Evolutionary conservation across 2,888 invertebrate species (phyloP), one percentile per base, ranked within the genome.

Genomic region (Cheilosia vernalis): DNA sequence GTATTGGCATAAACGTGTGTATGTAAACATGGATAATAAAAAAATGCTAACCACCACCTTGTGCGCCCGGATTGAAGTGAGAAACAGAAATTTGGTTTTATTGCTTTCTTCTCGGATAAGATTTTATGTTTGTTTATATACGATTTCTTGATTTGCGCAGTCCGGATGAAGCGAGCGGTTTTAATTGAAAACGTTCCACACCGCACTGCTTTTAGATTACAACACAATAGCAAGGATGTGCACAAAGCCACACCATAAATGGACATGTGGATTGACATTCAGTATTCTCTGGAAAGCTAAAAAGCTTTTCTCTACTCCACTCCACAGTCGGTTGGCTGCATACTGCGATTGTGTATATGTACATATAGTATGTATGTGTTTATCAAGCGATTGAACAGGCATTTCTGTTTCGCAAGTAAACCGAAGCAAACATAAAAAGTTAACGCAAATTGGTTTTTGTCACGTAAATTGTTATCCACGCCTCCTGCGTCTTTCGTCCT

Each of bases 371-470:
- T 21, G 21, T 4, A n/a, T 44, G 47, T 47, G 7, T 19, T 47
- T 19, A 9, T 2, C 47, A 19, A 9, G 19, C 9, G 47, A 47
- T 4, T 17, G 19, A 47, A 47, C 17, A n/a, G 44, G 15, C 17
- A 47, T 44, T 76, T 49, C 49, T 60, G 63, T 51, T 84, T 58
- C 4, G 64, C 64, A 69, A 78, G 63, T 74, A 69, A 64, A 70
- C 58, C 73, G 73, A 79, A 40, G 69, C 64, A 56, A 84, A 73
- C 74, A 84, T 74, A 74, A 84, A 84, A 79, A 84, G 64, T 84
- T 79, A 79, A 84, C 74, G 70, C 74, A 79, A 79, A 84, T 69
- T 84, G 79, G 79, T 79, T 84, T 84, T 84, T 74, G 84, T 79
- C 84, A 84, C 84, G 84, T 74, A 79, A 79, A 79, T 84, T 79